Evolutionary conservation across 2,113 vertebrate genomes (phyloP).

Genomic region (Mesembrinibis cayennensis): DNA sequence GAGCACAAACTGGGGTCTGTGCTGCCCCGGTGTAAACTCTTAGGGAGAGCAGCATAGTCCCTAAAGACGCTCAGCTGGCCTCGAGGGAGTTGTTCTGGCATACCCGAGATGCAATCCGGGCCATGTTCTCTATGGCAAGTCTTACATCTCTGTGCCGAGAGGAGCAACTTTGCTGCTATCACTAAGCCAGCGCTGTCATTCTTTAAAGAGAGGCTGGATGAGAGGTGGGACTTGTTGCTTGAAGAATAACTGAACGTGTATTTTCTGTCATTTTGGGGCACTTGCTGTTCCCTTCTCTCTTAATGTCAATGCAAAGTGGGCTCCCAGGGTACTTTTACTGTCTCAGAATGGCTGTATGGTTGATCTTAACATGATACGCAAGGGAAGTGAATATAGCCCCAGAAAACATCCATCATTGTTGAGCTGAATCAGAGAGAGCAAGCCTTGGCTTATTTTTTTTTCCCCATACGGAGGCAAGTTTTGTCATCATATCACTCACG

Average conservation of each 20-base stretch:
- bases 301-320: neutral
- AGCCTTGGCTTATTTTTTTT: neutral
- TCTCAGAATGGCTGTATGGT: neutral
- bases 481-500: constrained; percentile 13
- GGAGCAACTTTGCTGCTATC: neutral
- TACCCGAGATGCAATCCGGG: neutral
- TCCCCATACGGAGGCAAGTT: neutral
- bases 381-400: neutral
- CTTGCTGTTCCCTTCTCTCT: neutral
- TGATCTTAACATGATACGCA: neutral
- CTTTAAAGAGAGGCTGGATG: neutral
- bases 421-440: neutral
- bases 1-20: neutral
- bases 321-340: neutral
- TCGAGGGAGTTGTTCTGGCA: neutral
- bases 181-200: neutral
- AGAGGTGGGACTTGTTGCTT: neutral
- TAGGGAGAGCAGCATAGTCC: neutral
- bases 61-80: neutral
- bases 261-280: neutral
- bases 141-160: neutral
- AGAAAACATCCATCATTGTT: neutral
- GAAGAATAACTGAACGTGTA: neutral
- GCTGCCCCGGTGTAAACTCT: neutral
- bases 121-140: neutral